These are phyloP conservation scores for Pogonocherus hispidulus DNA, from an alignment of 2,888 invertebrate species.

Conservation along the genomic window DNA sequence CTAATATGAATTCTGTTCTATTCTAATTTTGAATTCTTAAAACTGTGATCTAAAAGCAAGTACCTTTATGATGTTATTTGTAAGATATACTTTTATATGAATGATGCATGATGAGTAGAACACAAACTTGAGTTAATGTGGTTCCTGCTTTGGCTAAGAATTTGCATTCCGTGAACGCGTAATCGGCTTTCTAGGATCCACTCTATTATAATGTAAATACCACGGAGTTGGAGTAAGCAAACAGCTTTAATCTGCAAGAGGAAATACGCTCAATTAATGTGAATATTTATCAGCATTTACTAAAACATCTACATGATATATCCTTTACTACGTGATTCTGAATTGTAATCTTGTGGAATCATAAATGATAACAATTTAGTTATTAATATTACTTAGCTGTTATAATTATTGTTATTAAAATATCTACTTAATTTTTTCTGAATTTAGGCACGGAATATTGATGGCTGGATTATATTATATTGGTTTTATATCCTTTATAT, in stretches of 20 bases:
- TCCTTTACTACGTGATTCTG: neutral
- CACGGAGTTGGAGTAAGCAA: neutral
- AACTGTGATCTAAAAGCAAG: no score
- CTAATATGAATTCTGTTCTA: no score
- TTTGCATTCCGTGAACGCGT: neutral
- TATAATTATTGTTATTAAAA: no score
- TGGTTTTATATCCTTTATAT: no score
- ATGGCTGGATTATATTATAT: no score
- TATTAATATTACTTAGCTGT: no score
- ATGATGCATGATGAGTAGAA: neutral
- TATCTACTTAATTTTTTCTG: no score
- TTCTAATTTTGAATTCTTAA: no score
- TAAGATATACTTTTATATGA: neutral
- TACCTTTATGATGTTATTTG: no score
- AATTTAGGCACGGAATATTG: no score
- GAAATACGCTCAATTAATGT: neutral
- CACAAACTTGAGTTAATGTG: neutral
- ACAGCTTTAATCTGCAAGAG: neutral
- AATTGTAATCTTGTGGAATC: neutral
- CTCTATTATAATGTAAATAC: slow-evolving; percentile 4
- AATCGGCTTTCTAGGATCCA: slow-evolving; percentile 2
- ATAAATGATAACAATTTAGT: no score
- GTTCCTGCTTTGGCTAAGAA: neutral
- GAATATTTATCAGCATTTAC: slow-evolving; percentile 6
- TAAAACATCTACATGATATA: no score